A percentile compares a stretch with the other conserved stretches of the same genome.
Conservation (phyloP, 2,888 invertebrate genomes). For the Hololepta plana region DNA sequence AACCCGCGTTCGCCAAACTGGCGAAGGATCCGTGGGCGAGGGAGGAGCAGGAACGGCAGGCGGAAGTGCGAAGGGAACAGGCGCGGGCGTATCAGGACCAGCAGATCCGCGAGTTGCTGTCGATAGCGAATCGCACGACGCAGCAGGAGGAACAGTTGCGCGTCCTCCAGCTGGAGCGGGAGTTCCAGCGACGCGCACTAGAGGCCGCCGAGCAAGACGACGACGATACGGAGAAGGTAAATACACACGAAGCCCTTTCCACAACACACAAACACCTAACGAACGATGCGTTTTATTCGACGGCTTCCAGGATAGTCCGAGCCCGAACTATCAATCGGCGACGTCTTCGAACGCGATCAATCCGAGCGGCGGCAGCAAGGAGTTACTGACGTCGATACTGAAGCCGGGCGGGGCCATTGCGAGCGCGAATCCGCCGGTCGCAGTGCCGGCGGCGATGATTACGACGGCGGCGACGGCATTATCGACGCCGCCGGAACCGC, state of each 20-base stretch:
- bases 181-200: constrained; percentile 82
- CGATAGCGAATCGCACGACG: constrained; percentile 45
- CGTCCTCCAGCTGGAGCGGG: constrained; percentile 78
- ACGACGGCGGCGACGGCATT: too few relatives aligned
- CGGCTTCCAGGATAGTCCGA: constrained; percentile 18
- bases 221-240: constrained; percentile 39
- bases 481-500: constrained; percentile 18
- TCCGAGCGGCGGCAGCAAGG: constrained; percentile 7
- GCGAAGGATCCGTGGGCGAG: constrained; percentile 78
- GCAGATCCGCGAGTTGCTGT: constrained; percentile 64
- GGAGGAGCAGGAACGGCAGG: constrained; percentile 71
- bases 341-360: constrained; percentile 1
- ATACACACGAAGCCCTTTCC: constrained; percentile 1
- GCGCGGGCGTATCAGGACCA: constrained; percentile 67
- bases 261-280: constrained; percentile 14
- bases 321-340: constrained; percentile 14
- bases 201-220: constrained; percentile 53
- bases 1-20: constrained; percentile 22
- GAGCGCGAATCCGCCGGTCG: too few relatives aligned
- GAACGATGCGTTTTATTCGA: constrained; percentile 18
- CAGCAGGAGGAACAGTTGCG: constrained; percentile 79
- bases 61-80: constrained; percentile 54
- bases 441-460: too few relatives aligned
- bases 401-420: constrained; percentile 1
- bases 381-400: not conserved